phyloP scores from a whole-genome alignment of 2,113 vertebrate genomes.

The Carettochelys insculpta region DNA sequence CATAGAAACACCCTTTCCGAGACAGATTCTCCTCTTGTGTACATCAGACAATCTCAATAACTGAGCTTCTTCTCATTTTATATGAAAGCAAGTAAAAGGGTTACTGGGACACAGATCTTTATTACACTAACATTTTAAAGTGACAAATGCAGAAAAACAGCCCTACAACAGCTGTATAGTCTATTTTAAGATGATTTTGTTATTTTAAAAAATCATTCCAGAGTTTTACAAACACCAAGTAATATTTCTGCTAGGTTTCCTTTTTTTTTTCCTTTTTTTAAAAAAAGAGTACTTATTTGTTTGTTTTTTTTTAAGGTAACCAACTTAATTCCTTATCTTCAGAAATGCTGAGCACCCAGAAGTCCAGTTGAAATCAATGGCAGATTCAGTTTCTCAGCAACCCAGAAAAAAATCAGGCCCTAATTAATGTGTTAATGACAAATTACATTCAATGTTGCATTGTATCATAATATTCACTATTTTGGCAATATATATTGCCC shows the following conservation, averaged over 20 bases:
- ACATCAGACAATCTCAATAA: background rate
- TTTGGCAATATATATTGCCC: background rate
- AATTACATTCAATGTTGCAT: background rate
- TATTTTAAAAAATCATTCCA: background rate
- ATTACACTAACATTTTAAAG: background rate
- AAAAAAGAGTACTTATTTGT: background rate
- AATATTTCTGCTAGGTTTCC: background rate
- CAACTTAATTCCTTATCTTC: background rate
- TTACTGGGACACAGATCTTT: background rate
- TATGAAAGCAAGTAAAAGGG: background rate
- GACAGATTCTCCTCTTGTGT: background rate
- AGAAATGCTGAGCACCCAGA: background rate
- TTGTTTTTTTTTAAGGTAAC: rapidly evolving
- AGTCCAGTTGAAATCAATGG: background rate
- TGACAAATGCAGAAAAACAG: background rate
- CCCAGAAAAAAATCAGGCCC: background rate
- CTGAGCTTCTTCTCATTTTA: rapidly evolving
- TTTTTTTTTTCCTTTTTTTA: background rate
- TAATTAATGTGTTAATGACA: background rate
- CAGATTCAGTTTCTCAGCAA: background rate
- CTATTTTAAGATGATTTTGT: background rate
- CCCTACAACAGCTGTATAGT: background rate
- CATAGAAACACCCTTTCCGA: background rate
- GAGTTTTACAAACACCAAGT: rapidly evolving
- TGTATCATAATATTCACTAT: background rate